These are phyloP conservation scores for Heliconius melpomene DNA, from an alignment of 1,140 invertebrate species.

Conservation along the genomic window DNA sequence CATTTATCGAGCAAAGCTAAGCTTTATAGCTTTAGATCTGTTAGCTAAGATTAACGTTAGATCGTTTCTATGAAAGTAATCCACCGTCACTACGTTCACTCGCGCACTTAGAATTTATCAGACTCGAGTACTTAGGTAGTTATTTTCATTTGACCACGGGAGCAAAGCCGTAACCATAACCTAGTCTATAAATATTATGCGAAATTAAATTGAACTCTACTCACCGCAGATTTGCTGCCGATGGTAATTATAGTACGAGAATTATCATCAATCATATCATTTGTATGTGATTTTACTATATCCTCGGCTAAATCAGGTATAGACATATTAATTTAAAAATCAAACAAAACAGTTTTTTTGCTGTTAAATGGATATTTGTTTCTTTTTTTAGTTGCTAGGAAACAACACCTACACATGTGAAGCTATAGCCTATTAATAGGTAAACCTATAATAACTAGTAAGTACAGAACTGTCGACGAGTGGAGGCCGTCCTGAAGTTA, in stretches of 20 bases:
- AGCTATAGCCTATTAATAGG: too few relatives aligned
- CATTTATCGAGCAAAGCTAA: too few relatives aligned
- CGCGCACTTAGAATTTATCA: too few relatives aligned
- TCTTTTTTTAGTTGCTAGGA: constrained; percentile 22
- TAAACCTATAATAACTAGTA: too few relatives aligned
- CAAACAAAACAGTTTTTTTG: neutral
- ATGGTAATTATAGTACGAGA: constrained; percentile 56
- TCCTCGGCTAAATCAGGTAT: constrained; percentile 62
- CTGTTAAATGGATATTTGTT: neutral
- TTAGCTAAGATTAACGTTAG: too few relatives aligned
- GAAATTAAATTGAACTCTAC: constrained; percentile 29
- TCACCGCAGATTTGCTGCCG: constrained; percentile 66
- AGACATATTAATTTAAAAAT: constrained; percentile 46
- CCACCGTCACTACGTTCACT: too few relatives aligned
- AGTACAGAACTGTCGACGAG: too few relatives aligned
- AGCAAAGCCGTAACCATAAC: neutral
- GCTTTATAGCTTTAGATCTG: too few relatives aligned
- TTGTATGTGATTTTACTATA: constrained; percentile 49
- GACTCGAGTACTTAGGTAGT: too few relatives aligned
- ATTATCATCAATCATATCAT: constrained; percentile 41
- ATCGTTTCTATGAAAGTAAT: too few relatives aligned
- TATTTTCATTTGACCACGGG: too few relatives aligned
- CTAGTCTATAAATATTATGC: neutral
- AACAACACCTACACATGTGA: neutral
- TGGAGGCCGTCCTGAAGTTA: too few relatives aligned